Conservation (phyloP, 2,113 vertebrate species). For the Salvelinus alpinus region DNA sequence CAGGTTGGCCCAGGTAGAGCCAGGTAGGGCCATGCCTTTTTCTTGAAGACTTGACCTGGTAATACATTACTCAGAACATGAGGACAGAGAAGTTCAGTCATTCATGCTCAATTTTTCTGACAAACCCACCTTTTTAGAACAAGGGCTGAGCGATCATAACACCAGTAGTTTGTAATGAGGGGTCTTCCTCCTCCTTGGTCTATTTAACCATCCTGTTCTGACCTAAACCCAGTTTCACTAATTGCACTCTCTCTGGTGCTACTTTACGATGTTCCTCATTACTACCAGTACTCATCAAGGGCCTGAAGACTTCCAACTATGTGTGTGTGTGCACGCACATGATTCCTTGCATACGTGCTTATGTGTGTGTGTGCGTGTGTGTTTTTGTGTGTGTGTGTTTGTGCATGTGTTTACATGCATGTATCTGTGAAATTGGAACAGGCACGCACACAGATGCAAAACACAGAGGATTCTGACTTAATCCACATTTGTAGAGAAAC, state of each 20-base stretch:
- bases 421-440: neutral
- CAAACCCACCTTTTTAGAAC: slow-evolving; percentile 11
- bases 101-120: slow-evolving; percentile 17
- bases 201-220: neutral
- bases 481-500: slow-evolving; percentile 8
- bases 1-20: too few relatives aligned
- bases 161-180: neutral
- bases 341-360: neutral
- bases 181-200: slow-evolving; percentile 23
- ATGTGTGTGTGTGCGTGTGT: neutral
- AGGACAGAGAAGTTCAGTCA: neutral
- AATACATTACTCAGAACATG: neutral
- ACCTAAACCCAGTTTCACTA: slow-evolving; percentile 1
- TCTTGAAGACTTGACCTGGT: too few relatives aligned
- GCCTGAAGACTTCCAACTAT: slow-evolving; percentile 1
- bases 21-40: neutral
- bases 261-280: neutral
- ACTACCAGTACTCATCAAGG: neutral
- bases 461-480: neutral
- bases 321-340: neutral
- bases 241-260: neutral
- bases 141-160: neutral
- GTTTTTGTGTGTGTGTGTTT: neutral
- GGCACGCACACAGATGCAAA: neutral
- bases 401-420: neutral